These are phyloP conservation scores for human DNA, from an alignment of 2,113 vertebrate species.

Conservation along the genomic window DNA sequence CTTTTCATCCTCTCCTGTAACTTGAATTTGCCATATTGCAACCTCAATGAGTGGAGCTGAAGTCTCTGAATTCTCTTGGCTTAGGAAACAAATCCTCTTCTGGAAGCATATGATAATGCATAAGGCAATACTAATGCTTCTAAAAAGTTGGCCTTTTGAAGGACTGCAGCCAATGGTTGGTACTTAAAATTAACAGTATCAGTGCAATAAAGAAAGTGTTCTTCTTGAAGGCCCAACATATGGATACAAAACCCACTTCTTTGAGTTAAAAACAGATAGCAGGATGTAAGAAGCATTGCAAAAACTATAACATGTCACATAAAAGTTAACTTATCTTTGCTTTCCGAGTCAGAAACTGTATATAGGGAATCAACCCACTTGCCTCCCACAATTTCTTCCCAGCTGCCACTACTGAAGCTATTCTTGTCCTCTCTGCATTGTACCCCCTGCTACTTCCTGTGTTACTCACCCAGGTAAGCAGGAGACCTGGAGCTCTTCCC, in stretches of 20 bases:
- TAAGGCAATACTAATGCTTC: background rate
- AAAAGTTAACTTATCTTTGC: constrained; percentile 33
- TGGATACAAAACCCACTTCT: background rate
- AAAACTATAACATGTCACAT: background rate
- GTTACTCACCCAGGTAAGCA: background rate
- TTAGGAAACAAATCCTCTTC: background rate
- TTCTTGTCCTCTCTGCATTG: background rate
- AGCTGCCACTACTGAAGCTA: background rate
- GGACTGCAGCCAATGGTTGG: background rate
- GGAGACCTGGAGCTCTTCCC: background rate
- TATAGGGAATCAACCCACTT: constrained; percentile 3
- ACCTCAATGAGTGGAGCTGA: background rate
- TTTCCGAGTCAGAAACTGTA: constrained; percentile 18
- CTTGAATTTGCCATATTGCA: background rate
- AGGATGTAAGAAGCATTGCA: background rate
- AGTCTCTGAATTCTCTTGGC: background rate
- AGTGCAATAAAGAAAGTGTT: background rate
- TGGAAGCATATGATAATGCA: background rate
- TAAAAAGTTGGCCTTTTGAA: background rate
- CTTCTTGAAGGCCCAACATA: background rate
- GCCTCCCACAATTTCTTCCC: constrained; percentile 36
- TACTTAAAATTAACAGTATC: background rate
- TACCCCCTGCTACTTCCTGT: background rate
- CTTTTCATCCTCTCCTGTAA: background rate
- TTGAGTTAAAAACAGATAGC: background rate